A percentile compares a stretch with the other conserved stretches of the same genome.
Conservation (phyloP, 2,888 invertebrate species). For the Icerya purchasi region DNA sequence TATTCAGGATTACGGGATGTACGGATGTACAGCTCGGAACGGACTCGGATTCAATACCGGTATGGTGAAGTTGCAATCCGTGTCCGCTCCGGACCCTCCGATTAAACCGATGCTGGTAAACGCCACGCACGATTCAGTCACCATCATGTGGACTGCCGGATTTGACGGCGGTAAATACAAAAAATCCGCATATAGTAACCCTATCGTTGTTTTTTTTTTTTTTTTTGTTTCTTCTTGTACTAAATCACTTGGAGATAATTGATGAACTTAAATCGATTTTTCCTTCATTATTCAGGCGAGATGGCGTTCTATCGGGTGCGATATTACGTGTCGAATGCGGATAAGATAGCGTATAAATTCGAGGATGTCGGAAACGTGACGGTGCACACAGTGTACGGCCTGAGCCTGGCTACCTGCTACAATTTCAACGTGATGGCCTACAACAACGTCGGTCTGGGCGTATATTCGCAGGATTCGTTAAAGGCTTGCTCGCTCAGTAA, state of each 20-base stretch:
- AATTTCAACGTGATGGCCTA: constrained; percentile 76
- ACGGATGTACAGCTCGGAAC: constrained; percentile 74
- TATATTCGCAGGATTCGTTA: constrained; percentile 58
- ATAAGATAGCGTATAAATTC: constrained; percentile 48
- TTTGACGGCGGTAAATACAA: constrained; percentile 60
- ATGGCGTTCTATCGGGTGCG: constrained; percentile 58
- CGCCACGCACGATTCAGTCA: constrained; percentile 67
- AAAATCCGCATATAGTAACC: too few species aligned
- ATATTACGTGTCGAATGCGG: constrained; percentile 27
- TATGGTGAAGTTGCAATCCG: constrained; percentile 59
- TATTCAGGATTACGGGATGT: constrained; percentile 67
- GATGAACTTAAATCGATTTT: neutral
- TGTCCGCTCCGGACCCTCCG: constrained; percentile 62
- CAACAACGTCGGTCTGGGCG: constrained; percentile 69
- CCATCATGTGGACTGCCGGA: constrained; percentile 70
- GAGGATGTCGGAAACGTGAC: constrained; percentile 49
- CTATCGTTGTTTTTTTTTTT: too few species aligned
- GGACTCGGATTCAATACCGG: constrained; percentile 61
- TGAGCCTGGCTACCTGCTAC: constrained; percentile 65
- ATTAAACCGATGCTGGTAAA: constrained; percentile 52
- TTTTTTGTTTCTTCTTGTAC: too few species aligned
- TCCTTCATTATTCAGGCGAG: constrained; percentile 24
- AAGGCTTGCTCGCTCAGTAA: constrained; percentile 76
- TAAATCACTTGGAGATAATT: neutral
- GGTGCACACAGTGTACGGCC: constrained; percentile 41